phyloP scores from a whole-genome alignment of 2,888 invertebrate species.

The Cheilosia vulpina region DNA sequence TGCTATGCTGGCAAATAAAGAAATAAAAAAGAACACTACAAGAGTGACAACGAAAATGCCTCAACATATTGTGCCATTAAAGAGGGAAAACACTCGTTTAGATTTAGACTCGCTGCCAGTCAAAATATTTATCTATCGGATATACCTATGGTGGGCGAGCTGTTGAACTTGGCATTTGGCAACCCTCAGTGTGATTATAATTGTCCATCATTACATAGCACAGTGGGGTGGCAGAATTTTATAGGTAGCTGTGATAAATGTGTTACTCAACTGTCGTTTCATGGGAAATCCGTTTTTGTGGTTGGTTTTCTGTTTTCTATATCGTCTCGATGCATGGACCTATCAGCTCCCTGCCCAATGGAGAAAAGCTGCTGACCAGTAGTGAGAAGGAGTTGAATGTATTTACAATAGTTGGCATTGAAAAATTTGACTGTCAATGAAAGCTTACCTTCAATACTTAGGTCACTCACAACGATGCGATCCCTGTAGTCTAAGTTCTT shows the following conservation, averaged over 20 bases:
- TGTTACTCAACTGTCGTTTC: neutral
- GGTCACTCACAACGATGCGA: no score
- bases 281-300: no score
- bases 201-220: constrained; percentile 14
- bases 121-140: constrained; percentile 29
- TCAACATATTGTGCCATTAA: neutral
- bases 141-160: constrained; percentile 6
- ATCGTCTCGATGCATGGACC: no score
- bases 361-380: no score
- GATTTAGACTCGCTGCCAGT: constrained; percentile 27
- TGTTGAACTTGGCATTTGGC: constrained; percentile 67
- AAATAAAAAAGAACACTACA: constrained; percentile 4
- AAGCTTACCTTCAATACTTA: no score
- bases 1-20: neutral
- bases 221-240: constrained; percentile 34
- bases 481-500: no score
- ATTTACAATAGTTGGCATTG: no score
- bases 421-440: no score
- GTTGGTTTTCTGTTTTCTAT: no score
- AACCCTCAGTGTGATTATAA: constrained; percentile 48
- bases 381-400: no score
- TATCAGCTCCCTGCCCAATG: no score
- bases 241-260: neutral
- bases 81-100: constrained; percentile 7
- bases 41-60: constrained; percentile 6